Conservation (phyloP, 2,113 vertebrate genomes). For the Sterna hirundo region DNA sequence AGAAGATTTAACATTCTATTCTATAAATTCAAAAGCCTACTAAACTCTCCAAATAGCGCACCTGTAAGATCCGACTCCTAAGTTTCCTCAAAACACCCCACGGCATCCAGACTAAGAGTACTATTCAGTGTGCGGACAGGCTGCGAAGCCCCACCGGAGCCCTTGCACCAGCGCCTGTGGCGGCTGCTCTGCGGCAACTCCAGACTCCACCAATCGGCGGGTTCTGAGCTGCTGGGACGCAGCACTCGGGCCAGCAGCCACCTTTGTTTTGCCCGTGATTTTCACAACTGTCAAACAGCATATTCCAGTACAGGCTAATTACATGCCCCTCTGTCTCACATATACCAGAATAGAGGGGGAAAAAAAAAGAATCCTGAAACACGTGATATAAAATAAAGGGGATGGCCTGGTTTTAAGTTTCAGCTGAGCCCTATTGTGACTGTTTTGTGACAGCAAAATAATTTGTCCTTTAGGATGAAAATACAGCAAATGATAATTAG, state of each 20-base stretch:
- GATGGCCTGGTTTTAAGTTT: neutral
- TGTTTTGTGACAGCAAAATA: neutral
- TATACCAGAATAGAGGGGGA: neutral
- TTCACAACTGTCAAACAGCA: neutral
- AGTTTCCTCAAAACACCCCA: neutral
- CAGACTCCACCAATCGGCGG: fast-evolving
- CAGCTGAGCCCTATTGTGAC: neutral
- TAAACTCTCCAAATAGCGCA: neutral
- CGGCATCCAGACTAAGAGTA: fast-evolving
- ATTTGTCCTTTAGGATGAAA: neutral
- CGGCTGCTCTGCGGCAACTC: neutral
- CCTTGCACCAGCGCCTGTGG: fast-evolving
- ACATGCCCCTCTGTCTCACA: neutral
- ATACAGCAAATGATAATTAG: neutral
- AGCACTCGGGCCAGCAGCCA: fast-evolving
- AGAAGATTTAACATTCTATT: neutral
- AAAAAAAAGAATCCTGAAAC: neutral
- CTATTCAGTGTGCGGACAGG: fast-evolving
- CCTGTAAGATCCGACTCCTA: neutral
- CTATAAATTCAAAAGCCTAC: neutral
- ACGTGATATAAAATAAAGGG: fast-evolving
- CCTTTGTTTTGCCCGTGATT: neutral
- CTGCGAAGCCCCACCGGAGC: neutral
- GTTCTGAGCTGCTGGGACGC: neutral
- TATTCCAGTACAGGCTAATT: neutral